Evolutionary conservation across 2,888 invertebrate species (phyloP).

Genomic region (Taphrorychus bicolor): DNA sequence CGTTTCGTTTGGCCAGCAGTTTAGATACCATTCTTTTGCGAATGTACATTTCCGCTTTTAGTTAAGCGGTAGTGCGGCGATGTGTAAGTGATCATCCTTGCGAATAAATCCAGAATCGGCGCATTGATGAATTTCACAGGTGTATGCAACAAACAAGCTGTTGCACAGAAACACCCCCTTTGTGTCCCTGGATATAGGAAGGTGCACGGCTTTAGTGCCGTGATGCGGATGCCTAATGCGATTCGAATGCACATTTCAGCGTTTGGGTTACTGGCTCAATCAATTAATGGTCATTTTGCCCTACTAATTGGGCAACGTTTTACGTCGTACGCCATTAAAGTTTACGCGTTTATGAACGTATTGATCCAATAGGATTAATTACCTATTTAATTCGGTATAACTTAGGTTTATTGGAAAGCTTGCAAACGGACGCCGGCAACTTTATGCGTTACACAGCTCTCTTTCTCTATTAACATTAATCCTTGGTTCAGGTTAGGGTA

Average conservation of each 20-base stretch:
- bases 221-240: conserved; percentile 40
- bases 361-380: conserved; percentile 11
- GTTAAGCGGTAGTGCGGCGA: conserved; percentile 43
- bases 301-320: conserved; percentile 45
- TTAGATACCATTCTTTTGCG: no score
- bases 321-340: conserved; percentile 33
- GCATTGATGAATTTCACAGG: conserved; percentile 51
- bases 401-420: no score
- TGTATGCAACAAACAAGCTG: conserved; percentile 57
- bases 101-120: conserved; percentile 51
- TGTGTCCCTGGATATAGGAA: conserved; percentile 26
- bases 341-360: conserved; percentile 31
- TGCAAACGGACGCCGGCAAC: no score
- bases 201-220: conserved; percentile 37
- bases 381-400: no score
- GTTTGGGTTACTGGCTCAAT: conserved; percentile 47
- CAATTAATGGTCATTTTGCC: conserved; percentile 47
- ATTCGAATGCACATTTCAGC: conserved; percentile 41
- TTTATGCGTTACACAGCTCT: no score
- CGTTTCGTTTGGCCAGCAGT: no score
- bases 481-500: no score
- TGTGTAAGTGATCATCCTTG: conserved; percentile 49
- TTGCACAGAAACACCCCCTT: conserved; percentile 53
- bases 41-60: conserved; percentile 35
- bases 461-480: no score